Conservation (phyloP, 2,888 invertebrate species). For the Resseliella maxima region DNA sequence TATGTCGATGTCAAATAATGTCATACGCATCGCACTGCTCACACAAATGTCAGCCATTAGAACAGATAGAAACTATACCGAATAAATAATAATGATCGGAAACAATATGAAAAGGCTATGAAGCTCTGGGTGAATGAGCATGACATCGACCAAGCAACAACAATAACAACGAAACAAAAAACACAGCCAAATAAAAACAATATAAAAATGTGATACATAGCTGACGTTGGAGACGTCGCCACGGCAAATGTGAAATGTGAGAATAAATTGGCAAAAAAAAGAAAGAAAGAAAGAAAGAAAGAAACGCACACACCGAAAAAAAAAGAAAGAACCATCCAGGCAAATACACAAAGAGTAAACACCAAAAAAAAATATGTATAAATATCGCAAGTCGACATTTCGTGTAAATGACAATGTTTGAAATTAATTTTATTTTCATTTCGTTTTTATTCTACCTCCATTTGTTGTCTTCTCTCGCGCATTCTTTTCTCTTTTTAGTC, state of each 20-base stretch:
- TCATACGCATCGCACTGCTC: conserved; percentile 31
- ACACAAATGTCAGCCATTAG: conserved; percentile 23
- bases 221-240: conserved; percentile 35
- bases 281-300: background rate
- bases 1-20: conserved; percentile 32
- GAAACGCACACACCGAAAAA: background rate
- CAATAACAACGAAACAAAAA: conserved; percentile 5
- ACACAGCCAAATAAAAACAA: background rate
- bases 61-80: conserved; percentile 10
- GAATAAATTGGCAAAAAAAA: conserved; percentile 14
- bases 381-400: conserved; percentile 27
- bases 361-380: conserved; percentile 51
- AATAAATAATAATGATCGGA: conserved; percentile 43
- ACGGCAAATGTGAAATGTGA: conserved; percentile 35
- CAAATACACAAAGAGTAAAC: conserved; percentile 21
- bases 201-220: conserved; percentile 15
- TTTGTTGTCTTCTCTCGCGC: background rate
- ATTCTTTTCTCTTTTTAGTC: background rate
- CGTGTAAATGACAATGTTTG: conserved; percentile 4
- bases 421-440: conserved; percentile 54
- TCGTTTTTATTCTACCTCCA: conserved; percentile 42
- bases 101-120: conserved; percentile 40
- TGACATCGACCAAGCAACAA: conserved; percentile 19
- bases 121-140: conserved; percentile 40
- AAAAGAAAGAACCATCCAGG: background rate